These are phyloP conservation scores for Coreoperca whiteheadi DNA, from an alignment of 2,113 vertebrate genomes.

Conservation along the genomic window DNA sequence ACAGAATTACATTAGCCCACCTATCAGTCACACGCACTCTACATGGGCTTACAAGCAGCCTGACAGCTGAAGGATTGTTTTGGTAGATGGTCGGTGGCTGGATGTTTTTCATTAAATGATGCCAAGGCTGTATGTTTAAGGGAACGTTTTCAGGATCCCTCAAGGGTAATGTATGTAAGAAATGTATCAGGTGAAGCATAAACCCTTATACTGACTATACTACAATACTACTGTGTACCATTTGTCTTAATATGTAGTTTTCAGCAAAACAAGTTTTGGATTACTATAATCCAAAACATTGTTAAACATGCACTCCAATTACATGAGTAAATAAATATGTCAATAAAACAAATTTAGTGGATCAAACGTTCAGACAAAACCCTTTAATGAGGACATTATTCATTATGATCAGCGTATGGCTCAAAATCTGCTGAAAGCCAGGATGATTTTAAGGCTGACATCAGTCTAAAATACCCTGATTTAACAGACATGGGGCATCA, in stretches of 20 bases:
- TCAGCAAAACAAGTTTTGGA: not conserved
- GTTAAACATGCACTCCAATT: too few relatives aligned
- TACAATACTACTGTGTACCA: not conserved
- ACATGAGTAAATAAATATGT: not conserved
- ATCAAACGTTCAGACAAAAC: not conserved
- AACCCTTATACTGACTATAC: not conserved
- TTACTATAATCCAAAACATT: too few relatives aligned
- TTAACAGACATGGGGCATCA: not conserved
- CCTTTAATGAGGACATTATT: not conserved
- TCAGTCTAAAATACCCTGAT: not conserved
- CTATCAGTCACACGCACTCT: constrained; percentile 67
- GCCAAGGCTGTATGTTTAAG: constrained; percentile 48
- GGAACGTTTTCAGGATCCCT: constrained; percentile 31
- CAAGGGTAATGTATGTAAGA: too few relatives aligned
- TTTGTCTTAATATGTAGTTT: not conserved
- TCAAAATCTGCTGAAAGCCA: not conserved
- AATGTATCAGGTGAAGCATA: not conserved
- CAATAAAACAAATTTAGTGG: not conserved
- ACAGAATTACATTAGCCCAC: constrained; percentile 64
- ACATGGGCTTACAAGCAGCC: constrained; percentile 45
- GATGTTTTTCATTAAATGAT: constrained; percentile 52
- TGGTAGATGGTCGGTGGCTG: constrained; percentile 32
- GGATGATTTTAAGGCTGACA: not conserved
- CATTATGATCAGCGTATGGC: not conserved
- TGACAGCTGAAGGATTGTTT: constrained; percentile 47